Percentiles rank a stretch among this genome's conserved stretches.
Evolutionary conservation across 2,888 invertebrate species (phyloP).

Genomic region (Agriopis marginaria): DNA sequence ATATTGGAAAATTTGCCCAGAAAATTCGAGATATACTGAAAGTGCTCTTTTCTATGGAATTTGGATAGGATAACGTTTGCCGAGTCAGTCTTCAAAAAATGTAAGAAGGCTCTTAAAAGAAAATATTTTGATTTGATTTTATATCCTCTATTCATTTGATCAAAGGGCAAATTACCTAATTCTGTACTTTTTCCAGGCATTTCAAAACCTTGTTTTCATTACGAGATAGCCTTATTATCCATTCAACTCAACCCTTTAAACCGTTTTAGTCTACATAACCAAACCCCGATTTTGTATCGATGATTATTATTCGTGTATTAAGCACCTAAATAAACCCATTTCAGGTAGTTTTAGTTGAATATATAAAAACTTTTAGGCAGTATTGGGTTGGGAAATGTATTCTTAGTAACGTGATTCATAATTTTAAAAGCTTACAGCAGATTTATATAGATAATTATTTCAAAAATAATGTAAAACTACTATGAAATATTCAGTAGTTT

Average conservation of each 20-base stretch:
- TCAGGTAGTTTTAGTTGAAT: not conserved
- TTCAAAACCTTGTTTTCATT: constrained; percentile 3
- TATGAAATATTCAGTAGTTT: too few relatives aligned
- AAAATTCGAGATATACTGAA: too few relatives aligned
- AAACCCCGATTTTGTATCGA: constrained; percentile 1
- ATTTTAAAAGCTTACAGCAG: not conserved
- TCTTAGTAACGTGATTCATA: not conserved
- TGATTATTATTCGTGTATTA: constrained; percentile 5
- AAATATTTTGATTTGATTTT: too few relatives aligned
- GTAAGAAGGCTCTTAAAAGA: too few relatives aligned
- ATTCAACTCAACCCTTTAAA: constrained; percentile 11
- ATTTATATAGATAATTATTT: too few relatives aligned
- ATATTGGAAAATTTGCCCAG: too few relatives aligned
- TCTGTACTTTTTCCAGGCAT: not conserved
- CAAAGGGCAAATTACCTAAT: not conserved
- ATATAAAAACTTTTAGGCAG: not conserved
- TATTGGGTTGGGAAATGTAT: not conserved
- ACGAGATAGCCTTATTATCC: constrained; percentile 10
- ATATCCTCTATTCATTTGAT: too few relatives aligned
- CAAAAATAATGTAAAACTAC: too few relatives aligned
- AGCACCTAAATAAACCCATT: not conserved
- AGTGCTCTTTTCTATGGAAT: too few relatives aligned
- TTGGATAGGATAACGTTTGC: too few relatives aligned
- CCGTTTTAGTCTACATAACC: constrained; percentile 6
- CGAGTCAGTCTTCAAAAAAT: too few relatives aligned